Conservation (phyloP, 35 echinoderm and acorn worm species). For the Ophiothrix spiculata region DNA sequence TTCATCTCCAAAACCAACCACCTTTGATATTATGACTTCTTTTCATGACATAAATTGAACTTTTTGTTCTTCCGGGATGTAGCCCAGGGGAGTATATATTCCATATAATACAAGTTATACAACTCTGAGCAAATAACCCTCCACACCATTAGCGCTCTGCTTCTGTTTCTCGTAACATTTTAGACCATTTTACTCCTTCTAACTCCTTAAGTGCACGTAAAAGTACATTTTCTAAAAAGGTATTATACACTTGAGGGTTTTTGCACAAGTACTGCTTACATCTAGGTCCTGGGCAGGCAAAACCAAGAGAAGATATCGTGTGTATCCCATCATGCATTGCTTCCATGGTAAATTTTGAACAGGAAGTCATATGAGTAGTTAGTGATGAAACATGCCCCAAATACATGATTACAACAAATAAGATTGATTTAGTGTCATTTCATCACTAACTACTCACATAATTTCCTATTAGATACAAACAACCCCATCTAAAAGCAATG, state of each 20-base stretch:
- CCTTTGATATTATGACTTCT: neutral
- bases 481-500: no score
- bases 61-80: neutral
- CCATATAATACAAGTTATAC: neutral
- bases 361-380: no score
- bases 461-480: no score
- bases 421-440: no score
- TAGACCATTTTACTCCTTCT: neutral
- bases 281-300: no score
- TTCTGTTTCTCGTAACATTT: slow-evolving; percentile 3
- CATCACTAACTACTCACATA: no score
- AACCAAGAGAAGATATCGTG: no score
- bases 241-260: slow-evolving; percentile 9
- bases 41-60: neutral
- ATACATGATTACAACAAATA: no score
- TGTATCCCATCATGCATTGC: no score
- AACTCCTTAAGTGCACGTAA: neutral
- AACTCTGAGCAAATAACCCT: neutral
- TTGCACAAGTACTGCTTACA: neutral
- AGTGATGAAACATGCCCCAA: no score
- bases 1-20: no score
- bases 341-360: no score
- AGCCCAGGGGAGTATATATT: neutral
- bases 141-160: neutral
- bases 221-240: slow-evolving; percentile 9